Evolutionary conservation across 2,113 vertebrate genomes (phyloP).

Genomic region (Parotia lawesii): DNA sequence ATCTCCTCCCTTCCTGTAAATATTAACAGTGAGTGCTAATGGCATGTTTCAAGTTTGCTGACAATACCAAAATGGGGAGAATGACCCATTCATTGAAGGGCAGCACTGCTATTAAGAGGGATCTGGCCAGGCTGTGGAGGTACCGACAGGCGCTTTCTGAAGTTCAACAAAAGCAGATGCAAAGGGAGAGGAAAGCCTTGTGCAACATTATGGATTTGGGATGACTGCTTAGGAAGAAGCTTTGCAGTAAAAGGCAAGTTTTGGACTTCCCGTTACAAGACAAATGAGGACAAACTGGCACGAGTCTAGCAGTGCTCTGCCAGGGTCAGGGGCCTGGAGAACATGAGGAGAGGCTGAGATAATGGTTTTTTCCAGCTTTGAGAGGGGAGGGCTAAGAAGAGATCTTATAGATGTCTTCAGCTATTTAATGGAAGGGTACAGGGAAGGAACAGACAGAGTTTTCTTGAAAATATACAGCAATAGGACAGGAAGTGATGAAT

Average conservation of each 20-base stretch:
- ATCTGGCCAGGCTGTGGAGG: neutral
- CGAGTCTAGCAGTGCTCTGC: neutral
- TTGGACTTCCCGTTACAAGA: neutral
- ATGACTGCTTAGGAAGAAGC: neutral
- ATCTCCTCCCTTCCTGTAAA: neutral
- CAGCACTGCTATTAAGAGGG: neutral
- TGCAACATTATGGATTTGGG: neutral
- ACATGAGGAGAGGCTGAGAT: neutral
- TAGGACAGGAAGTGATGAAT: neutral
- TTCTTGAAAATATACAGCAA: neutral
- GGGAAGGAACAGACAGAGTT: neutral
- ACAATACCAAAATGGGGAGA: neutral
- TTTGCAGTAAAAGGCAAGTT: neutral
- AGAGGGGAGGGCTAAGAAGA: neutral
- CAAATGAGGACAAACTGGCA: neutral
- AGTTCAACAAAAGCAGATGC: neutral
- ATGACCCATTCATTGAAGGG: neutral
- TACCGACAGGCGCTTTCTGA: neutral
- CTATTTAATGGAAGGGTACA: neutral
- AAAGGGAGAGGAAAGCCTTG: neutral
- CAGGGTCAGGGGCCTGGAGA: neutral
- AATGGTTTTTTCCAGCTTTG: neutral
- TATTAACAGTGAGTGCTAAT: neutral
- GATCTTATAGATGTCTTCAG: neutral
- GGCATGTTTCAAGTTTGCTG: neutral